These are phyloP conservation scores for Aselliscus stoliczkanus DNA, from an alignment of 2,797 vertebrate species.

Conservation along the genomic window DNA sequence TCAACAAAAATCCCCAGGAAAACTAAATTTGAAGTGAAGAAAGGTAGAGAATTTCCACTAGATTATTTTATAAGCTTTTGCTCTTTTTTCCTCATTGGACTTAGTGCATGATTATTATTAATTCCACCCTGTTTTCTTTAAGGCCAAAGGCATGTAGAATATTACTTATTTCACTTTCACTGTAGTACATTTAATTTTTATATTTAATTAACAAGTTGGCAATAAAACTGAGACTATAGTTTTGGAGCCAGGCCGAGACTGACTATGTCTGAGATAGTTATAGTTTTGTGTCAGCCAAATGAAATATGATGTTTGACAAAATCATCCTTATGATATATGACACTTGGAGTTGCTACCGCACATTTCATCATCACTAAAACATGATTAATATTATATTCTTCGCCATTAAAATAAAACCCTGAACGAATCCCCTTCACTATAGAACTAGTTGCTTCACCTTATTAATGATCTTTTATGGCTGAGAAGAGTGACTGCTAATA, in stretches of 20 bases:
- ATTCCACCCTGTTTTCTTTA: neutral
- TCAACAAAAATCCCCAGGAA: neutral
- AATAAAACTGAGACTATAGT: neutral
- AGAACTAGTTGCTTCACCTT: constrained; percentile 70
- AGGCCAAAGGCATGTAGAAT: neutral
- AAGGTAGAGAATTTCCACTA: neutral
- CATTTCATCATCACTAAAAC: constrained; percentile 69
- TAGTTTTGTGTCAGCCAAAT: constrained; percentile 39
- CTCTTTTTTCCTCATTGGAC: neutral
- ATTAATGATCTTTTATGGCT: constrained; percentile 76
- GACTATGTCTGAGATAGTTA: constrained; percentile 27
- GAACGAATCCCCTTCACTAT: constrained; percentile 66
- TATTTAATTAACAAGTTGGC: constrained; percentile 40
- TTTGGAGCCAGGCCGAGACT: neutral
- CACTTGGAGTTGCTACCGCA: constrained; percentile 66
- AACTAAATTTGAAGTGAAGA: neutral
- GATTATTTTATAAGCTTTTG: neutral
- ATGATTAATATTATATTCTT: constrained; percentile 73
- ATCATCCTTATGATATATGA: constrained; percentile 63
- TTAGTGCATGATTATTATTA: neutral
- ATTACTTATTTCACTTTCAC: neutral
- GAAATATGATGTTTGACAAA: constrained; percentile 73
- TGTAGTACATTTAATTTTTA: constrained; percentile 45
- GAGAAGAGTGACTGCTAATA: constrained; percentile 72
- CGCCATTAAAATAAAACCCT: constrained; percentile 63